Evolutionary conservation across 1,140 invertebrate species (phyloP), one percentile per base, ranked within the genome.

Genomic region (Heliconius eleuchia): DNA sequence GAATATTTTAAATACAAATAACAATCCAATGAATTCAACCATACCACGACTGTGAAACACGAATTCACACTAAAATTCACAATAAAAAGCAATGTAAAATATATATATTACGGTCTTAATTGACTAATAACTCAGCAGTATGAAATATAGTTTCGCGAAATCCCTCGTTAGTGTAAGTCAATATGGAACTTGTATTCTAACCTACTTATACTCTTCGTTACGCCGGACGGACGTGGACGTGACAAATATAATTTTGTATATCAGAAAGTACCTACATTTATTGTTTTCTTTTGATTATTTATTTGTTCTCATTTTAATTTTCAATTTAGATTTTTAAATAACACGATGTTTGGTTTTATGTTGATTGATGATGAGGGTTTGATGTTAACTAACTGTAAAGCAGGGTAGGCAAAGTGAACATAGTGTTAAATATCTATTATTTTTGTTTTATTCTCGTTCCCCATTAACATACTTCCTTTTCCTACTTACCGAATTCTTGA

Each of bases 91-190:
- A 66, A 30, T 16, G 60, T 66, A 66, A 66, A 66, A 66, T 66
- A 66, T 34, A 34, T 34, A 66, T 30, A 16, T 34, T 30, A 11
- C 30, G 30, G 73, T 37, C n/a, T n/a, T 74, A 57, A 74, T 74
- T 74, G 37, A 74, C 55, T 74, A 52, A 57, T 57, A 42, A 57
- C 16, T 57, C 27, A 18, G 55, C 18, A 57, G 50, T 34, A 37
- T 52, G 52, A 55, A 66, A 60, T 23, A 74, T 74, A 74, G 57
- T 55, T 74, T 74, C 7, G 50, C 34, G 50, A 55, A 55, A 74
- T 27, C 72, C 42, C 72, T 74, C 73, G 50, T 74, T 74, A 74
- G 73, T 37, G 50, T 37, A 74, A 74, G 52, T 74, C 73, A 74
- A 74, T 74, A 57, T 55, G 73, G 27, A 57, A 74, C 30, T 74